Evolutionary conservation across 2,113 vertebrate species (phyloP), one percentile per base, ranked within the genome.

Genomic region (Tamias sibiricus): DNA sequence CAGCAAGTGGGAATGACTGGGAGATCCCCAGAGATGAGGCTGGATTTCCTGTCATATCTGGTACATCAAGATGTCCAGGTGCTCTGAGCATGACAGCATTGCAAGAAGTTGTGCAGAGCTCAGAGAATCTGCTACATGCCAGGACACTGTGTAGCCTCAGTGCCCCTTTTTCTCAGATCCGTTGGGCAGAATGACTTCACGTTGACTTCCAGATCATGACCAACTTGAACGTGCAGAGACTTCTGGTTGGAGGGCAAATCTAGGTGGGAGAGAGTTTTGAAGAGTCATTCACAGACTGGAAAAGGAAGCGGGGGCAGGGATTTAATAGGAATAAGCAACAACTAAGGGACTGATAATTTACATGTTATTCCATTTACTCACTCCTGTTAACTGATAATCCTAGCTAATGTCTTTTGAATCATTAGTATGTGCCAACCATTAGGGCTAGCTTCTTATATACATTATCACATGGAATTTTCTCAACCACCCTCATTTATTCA

Each of bases 321-420:
- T 32, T 52, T 52, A 84, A 76, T 12, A 6, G 16, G 3, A 52
- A 66, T 44, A 26, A 47, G 6, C 30, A 47, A 32, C 20, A 68
- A 44, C 20, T 17, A 4, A 12, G 40, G 30, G 40, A n/a, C 17
- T 24, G 22, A 62, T 64, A 62, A 47, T 77, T 81, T 47, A 47
- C 35, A 35, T 52, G 30, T 69, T 59, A 30, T 72, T 81, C 47
- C 26, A 10, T 32, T 95, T 68, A 54, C 19, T 93, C 72, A 64
- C 3, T 59, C n/a, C 22, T 94, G 44, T 76, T 94, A 80, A 47
- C 35, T 79, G 37, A 62, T 85, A 64, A 85, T 42, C 44, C 76
- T 0, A n/a, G 79, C 54, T 68, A 80, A 8, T 92, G 66, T 62
- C 71, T 95, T 93, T 77, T 88, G 52, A 47, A 66, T 93, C 68